Evolutionary conservation across 2,888 invertebrate genomes (phyloP), one percentile per base, ranked within the genome.

Genomic region (Drosophila neoperkinsi): DNA sequence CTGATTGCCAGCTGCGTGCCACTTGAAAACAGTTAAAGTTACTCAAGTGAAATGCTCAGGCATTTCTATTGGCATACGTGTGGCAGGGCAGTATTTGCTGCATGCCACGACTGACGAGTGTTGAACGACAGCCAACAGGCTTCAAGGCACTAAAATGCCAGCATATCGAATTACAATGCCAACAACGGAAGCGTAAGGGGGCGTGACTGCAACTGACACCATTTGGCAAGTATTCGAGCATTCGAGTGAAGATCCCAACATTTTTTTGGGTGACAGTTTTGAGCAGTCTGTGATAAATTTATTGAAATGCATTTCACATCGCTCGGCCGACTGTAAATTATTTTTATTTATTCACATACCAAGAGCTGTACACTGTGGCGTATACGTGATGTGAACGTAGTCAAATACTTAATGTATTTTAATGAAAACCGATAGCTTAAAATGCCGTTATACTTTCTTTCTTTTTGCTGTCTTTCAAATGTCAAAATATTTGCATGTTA

Each of bases 1-100:
- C 59, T 74, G 75, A 71, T 74, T 21, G 52, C 52, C 46, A n/a
- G 53, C 67, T 69, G 57, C 74, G 53, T 77, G 82, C 78, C 84
- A 82, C 80, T 80, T 82, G 75, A 63, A 67, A 75, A 69, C 70
- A 75, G 71, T 74, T 76, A 82, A 84, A 85, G 79, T 84, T 79
- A 64, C 82, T 81, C 79, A 73, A 86, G 82, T 84, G 74, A 71
- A 80, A 74, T 76, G 86, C 76, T 71, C 70, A 63, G 82, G 84
- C 86, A 86, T 82, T 84, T 82, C 82, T 60, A 75, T 85, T 83
- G 81, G 82, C 78, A 79, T 66, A 73, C 73, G 72, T 80, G 68
- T 61, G 65, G 46, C 46, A 16, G 16, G 28, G 16, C 43, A 43
- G 21, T 21, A 63, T 65, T 64, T 49, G 57, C 38, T 57, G 77